Conservation (phyloP, 2,888 invertebrate genomes). For the Synergus gifuensis region DNA sequence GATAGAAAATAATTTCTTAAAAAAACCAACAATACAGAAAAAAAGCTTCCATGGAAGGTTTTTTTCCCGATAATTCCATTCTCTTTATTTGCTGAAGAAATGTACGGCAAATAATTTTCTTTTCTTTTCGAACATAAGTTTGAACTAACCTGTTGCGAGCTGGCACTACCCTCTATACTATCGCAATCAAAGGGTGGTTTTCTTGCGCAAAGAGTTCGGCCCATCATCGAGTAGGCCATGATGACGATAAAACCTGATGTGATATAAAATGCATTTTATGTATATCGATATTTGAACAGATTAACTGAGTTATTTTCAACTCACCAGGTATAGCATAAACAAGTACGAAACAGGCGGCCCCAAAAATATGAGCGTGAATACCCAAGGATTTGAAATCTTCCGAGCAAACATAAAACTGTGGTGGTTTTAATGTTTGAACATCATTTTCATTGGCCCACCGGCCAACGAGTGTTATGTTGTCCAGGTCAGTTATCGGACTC, state of each 20-base stretch:
- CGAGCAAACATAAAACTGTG: slow-evolving; percentile 81
- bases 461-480: slow-evolving; percentile 61
- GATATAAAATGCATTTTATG: background rate
- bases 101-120: background rate
- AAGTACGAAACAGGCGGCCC: slow-evolving; percentile 85
- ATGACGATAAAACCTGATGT: slow-evolving; percentile 83
- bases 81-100: background rate
- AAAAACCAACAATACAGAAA: no score
- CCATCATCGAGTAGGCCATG: slow-evolving; percentile 85
- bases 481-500: slow-evolving; percentile 58
- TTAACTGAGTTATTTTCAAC: slow-evolving; percentile 49
- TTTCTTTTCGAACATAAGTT: background rate
- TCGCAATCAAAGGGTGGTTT: slow-evolving; percentile 85
- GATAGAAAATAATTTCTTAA: no score
- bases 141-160: slow-evolving; percentile 82
- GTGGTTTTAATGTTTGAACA: slow-evolving; percentile 58
- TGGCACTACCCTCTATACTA: slow-evolving; percentile 80
- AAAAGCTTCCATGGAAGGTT: no score
- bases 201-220: slow-evolving; percentile 84
- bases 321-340: slow-evolving; percentile 88
- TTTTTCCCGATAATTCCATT: no score
- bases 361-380: slow-evolving; percentile 81
- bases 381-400: slow-evolving; percentile 82
- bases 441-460: slow-evolving; percentile 48
- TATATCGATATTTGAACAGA: background rate